A percentile compares a stretch with the other conserved stretches of the same genome.
These are phyloP conservation scores for Spisula subtruncata DNA, from an alignment of 2,888 invertebrate genomes.

Conservation along the genomic window DNA sequence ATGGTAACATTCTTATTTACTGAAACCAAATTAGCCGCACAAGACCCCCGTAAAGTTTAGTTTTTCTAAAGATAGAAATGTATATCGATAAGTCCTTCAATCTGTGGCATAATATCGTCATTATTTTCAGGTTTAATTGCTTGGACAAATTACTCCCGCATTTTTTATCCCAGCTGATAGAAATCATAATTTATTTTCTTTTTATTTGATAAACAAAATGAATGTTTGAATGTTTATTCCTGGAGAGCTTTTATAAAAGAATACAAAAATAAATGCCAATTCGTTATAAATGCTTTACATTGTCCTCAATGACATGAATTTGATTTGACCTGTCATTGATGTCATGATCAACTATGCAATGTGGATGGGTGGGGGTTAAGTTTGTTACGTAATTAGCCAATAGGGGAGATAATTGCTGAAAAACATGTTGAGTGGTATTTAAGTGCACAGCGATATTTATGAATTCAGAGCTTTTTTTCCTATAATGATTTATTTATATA, in stretches of 20 bases:
- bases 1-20: conserved; percentile 56
- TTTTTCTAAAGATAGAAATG: conserved; percentile 46
- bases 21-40: background rate
- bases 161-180: background rate
- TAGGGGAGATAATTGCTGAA: background rate
- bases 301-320: background rate
- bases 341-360: background rate
- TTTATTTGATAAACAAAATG: conserved; percentile 19
- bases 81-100: conserved; percentile 41
- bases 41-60: conserved; percentile 49
- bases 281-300: background rate
- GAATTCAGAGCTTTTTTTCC: too few species aligned
- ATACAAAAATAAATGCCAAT: background rate
- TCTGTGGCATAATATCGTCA: background rate
- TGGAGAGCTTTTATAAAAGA: background rate
- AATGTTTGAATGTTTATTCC: conserved; percentile 1
- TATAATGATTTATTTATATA: too few species aligned
- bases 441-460: too few species aligned
- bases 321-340: background rate
- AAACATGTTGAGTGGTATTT: too few species aligned
- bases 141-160: conserved; percentile 16
- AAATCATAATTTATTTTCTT: conserved; percentile 46
- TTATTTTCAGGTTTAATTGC: conserved; percentile 34
- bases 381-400: background rate
- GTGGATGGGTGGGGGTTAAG: background rate